Evolutionary conservation across 1,140 invertebrate genomes (phyloP).

Genomic region (Bombus cullumanus): DNA sequence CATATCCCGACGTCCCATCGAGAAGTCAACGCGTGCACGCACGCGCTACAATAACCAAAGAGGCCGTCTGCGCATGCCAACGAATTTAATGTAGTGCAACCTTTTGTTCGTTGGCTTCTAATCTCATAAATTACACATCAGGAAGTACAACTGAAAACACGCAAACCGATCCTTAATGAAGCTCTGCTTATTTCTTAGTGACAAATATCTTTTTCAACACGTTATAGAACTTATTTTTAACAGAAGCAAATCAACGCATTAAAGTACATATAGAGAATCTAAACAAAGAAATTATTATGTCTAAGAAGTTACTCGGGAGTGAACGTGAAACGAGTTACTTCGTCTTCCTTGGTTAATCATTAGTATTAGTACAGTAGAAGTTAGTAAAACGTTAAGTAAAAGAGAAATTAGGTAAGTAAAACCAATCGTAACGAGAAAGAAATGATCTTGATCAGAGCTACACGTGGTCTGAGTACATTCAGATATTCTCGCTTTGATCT

Average conservation of each 20-base stretch:
- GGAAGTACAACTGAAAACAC: not conserved
- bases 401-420: not conserved
- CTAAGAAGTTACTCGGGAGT: not conserved
- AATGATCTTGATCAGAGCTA: not conserved
- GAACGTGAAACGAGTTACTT: not conserved
- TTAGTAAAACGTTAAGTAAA: not conserved
- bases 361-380: not conserved
- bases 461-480: not conserved
- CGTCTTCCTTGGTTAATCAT: not conserved
- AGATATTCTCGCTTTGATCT: not conserved
- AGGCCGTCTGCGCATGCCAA: not conserved
- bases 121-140: not conserved
- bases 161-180: not conserved
- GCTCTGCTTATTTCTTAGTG: not conserved
- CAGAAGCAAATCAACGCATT: not conserved
- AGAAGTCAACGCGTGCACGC: conserved; percentile 2
- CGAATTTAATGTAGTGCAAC: not conserved
- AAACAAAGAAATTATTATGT: not conserved
- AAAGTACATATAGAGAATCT: not conserved
- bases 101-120: conserved; percentile 4
- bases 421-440: not conserved
- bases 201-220: not conserved
- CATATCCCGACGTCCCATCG: conserved; percentile 20
- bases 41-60: not conserved
- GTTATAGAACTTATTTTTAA: too few relatives aligned